Conservation (phyloP, 2,888 invertebrate species). For the Globia sparganii region DNA sequence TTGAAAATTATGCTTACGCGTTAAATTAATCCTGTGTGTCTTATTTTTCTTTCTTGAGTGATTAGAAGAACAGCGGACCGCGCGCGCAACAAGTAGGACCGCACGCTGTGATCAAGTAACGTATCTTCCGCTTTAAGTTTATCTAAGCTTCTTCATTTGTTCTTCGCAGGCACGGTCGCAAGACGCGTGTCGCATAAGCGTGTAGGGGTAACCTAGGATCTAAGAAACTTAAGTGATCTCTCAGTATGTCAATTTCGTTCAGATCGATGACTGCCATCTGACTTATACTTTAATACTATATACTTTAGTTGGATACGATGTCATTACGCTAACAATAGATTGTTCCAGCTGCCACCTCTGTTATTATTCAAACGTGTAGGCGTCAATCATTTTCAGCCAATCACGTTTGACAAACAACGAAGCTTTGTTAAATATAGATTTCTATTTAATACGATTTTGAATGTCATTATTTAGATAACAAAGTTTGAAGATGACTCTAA, state of each 20-base stretch:
- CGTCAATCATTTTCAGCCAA: slow-evolving; percentile 5
- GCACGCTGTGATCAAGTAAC: too few species aligned
- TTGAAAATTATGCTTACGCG: too few species aligned
- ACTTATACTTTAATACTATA: not conserved
- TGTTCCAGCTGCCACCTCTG: not conserved
- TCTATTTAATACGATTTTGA: slow-evolving; percentile 14
- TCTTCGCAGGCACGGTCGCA: not conserved
- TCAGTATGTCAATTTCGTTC: not conserved
- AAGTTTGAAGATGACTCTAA: slow-evolving; percentile 18
- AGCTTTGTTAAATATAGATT: slow-evolving; percentile 16
- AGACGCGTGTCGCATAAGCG: not conserved
- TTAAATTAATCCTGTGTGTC: too few species aligned
- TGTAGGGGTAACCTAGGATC: not conserved
- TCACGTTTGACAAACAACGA: not conserved
- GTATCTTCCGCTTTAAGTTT: too few species aligned
- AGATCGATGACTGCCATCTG: not conserved
- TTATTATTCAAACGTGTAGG: not conserved
- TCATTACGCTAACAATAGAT: slow-evolving; percentile 22
- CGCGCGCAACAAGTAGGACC: too few species aligned
- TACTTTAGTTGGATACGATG: not conserved
- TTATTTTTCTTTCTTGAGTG: too few species aligned
- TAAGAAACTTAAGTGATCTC: not conserved
- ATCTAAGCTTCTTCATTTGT: not conserved
- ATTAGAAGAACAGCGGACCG: too few species aligned
- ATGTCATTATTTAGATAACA: slow-evolving; percentile 18